A percentile compares a stretch with the other conserved stretches of the same genome.
These are phyloP conservation scores for Ranitomeya imitator DNA, from an alignment of 2,113 vertebrate species.

Conservation along the genomic window DNA sequence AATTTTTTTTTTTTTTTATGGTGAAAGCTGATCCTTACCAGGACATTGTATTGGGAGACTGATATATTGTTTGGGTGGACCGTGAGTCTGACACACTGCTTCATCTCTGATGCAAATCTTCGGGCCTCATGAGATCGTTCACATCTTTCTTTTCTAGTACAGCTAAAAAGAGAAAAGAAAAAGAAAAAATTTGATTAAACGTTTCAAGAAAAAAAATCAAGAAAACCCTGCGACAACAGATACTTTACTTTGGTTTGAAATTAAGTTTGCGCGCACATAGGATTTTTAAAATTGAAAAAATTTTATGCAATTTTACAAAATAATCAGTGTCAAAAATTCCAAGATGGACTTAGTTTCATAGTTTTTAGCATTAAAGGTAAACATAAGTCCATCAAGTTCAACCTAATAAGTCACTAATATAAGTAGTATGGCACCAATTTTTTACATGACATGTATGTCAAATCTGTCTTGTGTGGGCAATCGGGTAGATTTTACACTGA, in stretches of 20 bases:
- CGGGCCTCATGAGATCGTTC: slow-evolving; percentile 89
- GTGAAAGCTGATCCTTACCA: slow-evolving; percentile 76
- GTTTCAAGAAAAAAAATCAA: neutral
- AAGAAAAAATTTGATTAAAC: neutral
- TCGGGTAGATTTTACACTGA: no score
- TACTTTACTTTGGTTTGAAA: neutral
- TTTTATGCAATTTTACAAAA: no score
- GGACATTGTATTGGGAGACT: slow-evolving; percentile 94
- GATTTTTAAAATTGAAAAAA: no score
- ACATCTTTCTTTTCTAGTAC: slow-evolving; percentile 92
- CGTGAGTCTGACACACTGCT: slow-evolving; percentile 93
- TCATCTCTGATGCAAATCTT: slow-evolving; percentile 92
- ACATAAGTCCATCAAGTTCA: no score
- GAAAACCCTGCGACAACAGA: neutral
- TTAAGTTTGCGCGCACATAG: no score
- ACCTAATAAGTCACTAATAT: no score
- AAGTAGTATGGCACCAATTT: no score
- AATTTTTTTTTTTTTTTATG: neutral
- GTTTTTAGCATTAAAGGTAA: no score
- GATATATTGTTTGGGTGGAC: slow-evolving; percentile 99
- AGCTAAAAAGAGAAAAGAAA: slow-evolving; percentile 73
- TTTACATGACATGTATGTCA: no score
- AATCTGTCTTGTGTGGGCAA: no score
- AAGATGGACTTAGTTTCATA: no score
- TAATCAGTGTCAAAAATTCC: no score